Evolutionary conservation across 1,140 invertebrate species (phyloP).

Genomic region (Drosophila paulistorum): DNA sequence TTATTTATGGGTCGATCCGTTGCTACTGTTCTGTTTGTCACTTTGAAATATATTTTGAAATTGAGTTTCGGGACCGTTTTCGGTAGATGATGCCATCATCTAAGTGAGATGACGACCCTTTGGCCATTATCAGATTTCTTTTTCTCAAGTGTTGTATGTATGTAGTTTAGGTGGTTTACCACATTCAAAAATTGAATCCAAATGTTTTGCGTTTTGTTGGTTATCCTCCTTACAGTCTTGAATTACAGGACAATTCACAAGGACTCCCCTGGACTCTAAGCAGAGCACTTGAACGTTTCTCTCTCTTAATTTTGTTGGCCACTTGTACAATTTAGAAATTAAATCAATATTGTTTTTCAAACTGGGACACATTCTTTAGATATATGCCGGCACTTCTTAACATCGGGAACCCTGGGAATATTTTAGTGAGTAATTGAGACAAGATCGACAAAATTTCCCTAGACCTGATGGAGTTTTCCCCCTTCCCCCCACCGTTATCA

Average conservation of each 20-base stretch:
- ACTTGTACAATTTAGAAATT: conserved; percentile 7
- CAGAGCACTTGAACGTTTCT: neutral
- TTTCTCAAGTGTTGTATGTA: neutral
- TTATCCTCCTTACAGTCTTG: neutral
- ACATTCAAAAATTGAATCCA: neutral
- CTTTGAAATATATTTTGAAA: conserved; percentile 1
- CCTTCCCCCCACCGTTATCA: no score
- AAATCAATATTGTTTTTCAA: conserved; percentile 5
- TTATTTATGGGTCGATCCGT: conserved; percentile 6
- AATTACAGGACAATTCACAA: neutral
- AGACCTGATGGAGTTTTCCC: no score
- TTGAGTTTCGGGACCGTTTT: neutral
- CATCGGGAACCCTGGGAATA: neutral
- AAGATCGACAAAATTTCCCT: neutral
- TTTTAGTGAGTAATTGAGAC: neutral
- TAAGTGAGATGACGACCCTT: neutral
- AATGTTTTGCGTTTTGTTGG: neutral
- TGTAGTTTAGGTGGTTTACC: conserved; percentile 2
- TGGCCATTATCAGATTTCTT: neutral
- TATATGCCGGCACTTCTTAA: neutral
- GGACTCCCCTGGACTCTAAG: neutral
- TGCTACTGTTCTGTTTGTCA: conserved; percentile 11
- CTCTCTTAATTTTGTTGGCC: neutral
- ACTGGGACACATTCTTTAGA: neutral
- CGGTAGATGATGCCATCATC: neutral